Percentiles rank a stretch among this genome's conserved stretches.
phyloP scores from a whole-genome alignment of 1,140 invertebrate species.

The Calliopsis andreniformis region DNA sequence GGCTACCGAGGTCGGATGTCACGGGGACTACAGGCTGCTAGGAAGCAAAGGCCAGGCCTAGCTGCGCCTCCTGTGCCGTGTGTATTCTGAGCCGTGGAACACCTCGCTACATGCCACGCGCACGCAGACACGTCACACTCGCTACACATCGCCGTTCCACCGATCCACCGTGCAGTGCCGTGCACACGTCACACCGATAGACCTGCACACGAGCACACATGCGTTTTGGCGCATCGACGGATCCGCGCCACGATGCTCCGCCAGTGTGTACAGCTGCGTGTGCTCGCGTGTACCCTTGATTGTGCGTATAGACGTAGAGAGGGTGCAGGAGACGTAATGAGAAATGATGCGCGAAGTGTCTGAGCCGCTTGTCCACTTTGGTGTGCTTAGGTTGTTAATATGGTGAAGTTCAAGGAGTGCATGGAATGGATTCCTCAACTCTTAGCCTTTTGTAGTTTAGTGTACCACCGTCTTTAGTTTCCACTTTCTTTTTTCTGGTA shows the following conservation, averaged over 20 bases:
- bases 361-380: too few species aligned
- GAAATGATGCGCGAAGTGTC: too few species aligned
- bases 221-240: constrained; percentile 22
- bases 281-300: not conserved
- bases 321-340: too few species aligned
- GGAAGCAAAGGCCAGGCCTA: constrained; percentile 6
- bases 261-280: not conserved
- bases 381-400: too few species aligned
- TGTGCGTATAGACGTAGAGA: not conserved
- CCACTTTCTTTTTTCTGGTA: too few species aligned
- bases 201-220: not conserved
- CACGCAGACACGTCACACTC: constrained; percentile 12
- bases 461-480: too few species aligned
- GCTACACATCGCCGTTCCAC: constrained; percentile 14
- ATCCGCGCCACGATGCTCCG: constrained; percentile 22
- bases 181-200: not conserved
- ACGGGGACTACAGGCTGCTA: constrained; percentile 51
- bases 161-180: not conserved
- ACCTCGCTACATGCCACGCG: constrained; percentile 42
- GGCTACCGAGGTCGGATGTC: constrained; percentile 63
- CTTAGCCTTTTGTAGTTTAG: too few species aligned
- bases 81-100: constrained; percentile 25
- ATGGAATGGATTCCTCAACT: too few species aligned
- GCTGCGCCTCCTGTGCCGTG: not conserved
- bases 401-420: too few species aligned